Evolutionary conservation across 2,113 vertebrate species (phyloP).

Genomic region (Gorsachius goisagi): DNA sequence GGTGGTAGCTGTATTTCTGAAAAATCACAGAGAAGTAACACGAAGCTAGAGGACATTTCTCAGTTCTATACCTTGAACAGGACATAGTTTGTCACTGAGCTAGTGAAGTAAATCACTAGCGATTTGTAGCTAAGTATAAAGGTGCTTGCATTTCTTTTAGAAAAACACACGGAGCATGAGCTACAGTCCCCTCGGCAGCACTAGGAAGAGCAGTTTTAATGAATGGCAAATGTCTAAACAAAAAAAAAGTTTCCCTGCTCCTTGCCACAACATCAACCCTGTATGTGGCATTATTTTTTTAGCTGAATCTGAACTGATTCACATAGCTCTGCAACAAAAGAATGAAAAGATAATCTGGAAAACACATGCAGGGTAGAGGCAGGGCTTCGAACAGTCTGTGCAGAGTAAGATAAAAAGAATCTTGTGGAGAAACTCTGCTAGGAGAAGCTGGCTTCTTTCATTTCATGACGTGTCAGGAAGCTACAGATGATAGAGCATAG

Average conservation of each 20-base stretch:
- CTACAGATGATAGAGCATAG: not conserved
- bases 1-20: not conserved
- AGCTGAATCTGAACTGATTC: not conserved
- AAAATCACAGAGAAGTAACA: not conserved
- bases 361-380: not conserved
- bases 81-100: not conserved
- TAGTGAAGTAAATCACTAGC: not conserved
- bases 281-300: not conserved
- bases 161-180: not conserved
- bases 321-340: not conserved
- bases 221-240: not conserved
- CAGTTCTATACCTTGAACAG: not conserved
- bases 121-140: not conserved
- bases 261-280: not conserved
- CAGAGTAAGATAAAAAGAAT: conserved; percentile 10
- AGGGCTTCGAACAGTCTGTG: not conserved
- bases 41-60: not conserved
- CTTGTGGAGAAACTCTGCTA: not conserved
- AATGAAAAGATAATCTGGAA: not conserved
- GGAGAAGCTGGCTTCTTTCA: not conserved
- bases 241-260: not conserved
- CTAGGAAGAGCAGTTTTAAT: not conserved
- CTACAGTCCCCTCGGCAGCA: not conserved
- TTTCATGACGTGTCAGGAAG: conserved; percentile 48
- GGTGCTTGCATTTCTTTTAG: not conserved